phyloP scores from a whole-genome alignment of 2,113 vertebrate species.

The Spheniscus mendiculus region DNA sequence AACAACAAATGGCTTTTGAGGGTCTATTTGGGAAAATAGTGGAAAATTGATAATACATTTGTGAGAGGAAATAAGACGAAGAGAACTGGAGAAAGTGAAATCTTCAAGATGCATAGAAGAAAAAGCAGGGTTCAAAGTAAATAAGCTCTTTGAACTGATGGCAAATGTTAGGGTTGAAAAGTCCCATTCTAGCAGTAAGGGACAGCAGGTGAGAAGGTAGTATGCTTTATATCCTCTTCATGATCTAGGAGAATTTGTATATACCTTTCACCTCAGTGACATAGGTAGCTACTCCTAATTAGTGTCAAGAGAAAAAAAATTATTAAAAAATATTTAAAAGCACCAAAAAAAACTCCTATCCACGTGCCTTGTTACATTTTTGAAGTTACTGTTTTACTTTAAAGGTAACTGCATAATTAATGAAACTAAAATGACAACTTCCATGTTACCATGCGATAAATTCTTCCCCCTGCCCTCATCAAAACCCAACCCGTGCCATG shows the following conservation, averaged over 20 bases:
- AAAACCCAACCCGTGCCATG: background rate
- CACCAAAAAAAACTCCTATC: background rate
- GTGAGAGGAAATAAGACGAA: constrained; percentile 17
- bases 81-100: constrained; percentile 11
- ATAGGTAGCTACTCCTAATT: background rate
- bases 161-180: constrained; percentile 35
- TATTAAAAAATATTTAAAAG: background rate
- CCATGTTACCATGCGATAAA: background rate
- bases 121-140: constrained; percentile 42
- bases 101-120: constrained; percentile 43
- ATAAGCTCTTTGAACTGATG: constrained; percentile 25
- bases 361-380: background rate
- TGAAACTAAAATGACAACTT: background rate
- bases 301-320: background rate
- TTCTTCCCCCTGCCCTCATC: background rate
- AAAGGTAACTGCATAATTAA: background rate
- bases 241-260: background rate
- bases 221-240: background rate
- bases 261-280: background rate
- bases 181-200: constrained; percentile 10
- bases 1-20: constrained; percentile 23
- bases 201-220: background rate
- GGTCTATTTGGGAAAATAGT: background rate
- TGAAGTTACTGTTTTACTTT: background rate
- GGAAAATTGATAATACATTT: constrained; percentile 28